A percentile compares a stretch with the other conserved stretches of the same genome.
These are phyloP conservation scores for Gorsachius goisagi DNA, from an alignment of 2,113 vertebrate species.

Conservation along the genomic window DNA sequence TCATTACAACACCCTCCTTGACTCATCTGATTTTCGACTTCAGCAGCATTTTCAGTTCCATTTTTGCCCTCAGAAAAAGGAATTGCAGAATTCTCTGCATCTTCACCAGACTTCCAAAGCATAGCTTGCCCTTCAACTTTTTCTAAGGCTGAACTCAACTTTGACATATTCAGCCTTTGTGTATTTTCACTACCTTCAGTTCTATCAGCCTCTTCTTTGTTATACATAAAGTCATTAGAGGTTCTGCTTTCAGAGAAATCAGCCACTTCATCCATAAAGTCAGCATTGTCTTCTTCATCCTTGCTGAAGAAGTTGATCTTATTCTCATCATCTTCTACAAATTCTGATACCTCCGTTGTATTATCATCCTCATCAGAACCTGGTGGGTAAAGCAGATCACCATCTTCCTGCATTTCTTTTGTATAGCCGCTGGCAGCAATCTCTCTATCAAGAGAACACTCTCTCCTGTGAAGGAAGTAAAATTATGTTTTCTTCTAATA, in stretches of 20 bases:
- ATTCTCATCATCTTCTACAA: conserved; percentile 36
- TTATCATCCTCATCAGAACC: conserved; percentile 69
- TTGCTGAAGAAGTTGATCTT: not conserved
- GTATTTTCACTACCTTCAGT: not conserved
- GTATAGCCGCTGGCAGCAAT: conserved; percentile 91
- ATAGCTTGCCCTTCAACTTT: conserved; percentile 72
- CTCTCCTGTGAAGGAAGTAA: conserved; percentile 71
- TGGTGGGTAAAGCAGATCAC: conserved; percentile 76
- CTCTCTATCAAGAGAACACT: conserved; percentile 86
- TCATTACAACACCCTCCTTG: not conserved
- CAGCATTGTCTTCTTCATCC: not conserved
- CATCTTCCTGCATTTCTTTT: conserved; percentile 86
- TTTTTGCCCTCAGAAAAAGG: not conserved
- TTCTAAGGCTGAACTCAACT: conserved; percentile 76
- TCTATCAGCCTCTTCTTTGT: not conserved
- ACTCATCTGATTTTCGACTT: not conserved
- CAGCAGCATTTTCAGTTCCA: not conserved
- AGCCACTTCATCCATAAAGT: not conserved
- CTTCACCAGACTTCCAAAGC: not conserved
- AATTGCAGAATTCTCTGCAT: not conserved
- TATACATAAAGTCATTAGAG: not conserved
- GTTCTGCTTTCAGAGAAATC: not conserved
- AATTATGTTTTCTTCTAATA: not conserved
- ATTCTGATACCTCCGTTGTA: not conserved
- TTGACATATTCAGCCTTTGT: conserved; percentile 66